Evolutionary conservation across 2,113 vertebrate species (phyloP).

Genomic region (Limnothrissa miodon): DNA sequence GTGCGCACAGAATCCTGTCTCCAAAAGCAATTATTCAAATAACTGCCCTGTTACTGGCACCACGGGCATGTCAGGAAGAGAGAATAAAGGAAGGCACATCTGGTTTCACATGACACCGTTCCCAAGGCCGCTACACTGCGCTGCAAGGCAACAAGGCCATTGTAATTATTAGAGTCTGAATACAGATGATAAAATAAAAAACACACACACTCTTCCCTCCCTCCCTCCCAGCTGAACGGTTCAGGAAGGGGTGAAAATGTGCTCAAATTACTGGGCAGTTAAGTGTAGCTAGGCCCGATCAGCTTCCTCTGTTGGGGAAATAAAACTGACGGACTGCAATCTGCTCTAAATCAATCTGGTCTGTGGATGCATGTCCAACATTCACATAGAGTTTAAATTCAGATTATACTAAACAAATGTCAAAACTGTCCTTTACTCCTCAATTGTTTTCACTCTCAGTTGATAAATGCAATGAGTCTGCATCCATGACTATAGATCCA

Average conservation of each 20-base stretch:
- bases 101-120: constrained; percentile 41
- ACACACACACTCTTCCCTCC: background rate
- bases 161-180: background rate
- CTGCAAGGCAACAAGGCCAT: background rate
- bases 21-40: constrained; percentile 67
- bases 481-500: too few species aligned
- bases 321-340: background rate
- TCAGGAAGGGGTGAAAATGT: background rate
- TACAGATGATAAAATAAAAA: background rate
- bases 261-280: background rate
- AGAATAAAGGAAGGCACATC: constrained; percentile 48
- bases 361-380: background rate
- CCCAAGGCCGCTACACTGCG: background rate
- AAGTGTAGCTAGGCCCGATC: constrained; percentile 11
- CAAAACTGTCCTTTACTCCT: too few species aligned
- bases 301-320: constrained; percentile 12
- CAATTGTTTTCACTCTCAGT: too few species aligned
- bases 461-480: too few species aligned
- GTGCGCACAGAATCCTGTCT: constrained; percentile 57
- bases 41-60: constrained; percentile 51
- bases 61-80: constrained; percentile 56
- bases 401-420: too few species aligned
- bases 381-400: too few species aligned
- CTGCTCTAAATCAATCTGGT: background rate
- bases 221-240: background rate